Base-by-base conservation (phyloP, 1,140 invertebrate species). In the Drosophila varians region DNA sequence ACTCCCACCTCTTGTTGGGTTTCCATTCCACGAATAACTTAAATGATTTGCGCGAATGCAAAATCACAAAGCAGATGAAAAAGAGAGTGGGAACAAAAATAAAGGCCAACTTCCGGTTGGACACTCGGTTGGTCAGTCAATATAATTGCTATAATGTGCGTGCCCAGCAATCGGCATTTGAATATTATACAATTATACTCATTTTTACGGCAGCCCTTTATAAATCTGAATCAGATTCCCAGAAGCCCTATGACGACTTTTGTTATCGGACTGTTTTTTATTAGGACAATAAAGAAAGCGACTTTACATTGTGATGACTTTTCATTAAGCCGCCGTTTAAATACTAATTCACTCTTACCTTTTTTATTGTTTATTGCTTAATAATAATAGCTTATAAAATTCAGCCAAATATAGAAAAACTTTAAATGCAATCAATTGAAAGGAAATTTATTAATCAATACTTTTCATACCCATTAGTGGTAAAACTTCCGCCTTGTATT, bases 91-190 rank as follows among this genome's bases (percentile, higher is more conserved):
- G 51, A 16, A 31, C 38, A 2, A 34, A n/a, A 74, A 62, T 52
- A 64, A 65, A 83, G 72, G 71, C 52, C 54, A 64, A 86, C 76
- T 80, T 84, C 80, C 80, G 80, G 80, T 58, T 64, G 54, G 74
- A 57, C 28, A 11, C 8, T 26, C 5, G 25, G 62, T 62, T 65
- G 65, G 65, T 42, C 73, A 82, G 60, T 51, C 58, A 47, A 62
- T 55, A 62, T 76, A 80, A 80, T 86, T 64, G 62, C 55, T 79
- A 43, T 75, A 86, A 86, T 84, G 80, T 86, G 66, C 80, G 72
- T 86, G 80, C 66, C 66, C 40, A 47, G 46, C 23, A 56, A 53
- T 68, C 56, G 52, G 14, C 55, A 42, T 76, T 80, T 84, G 72
- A 57, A 61, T 69, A 86, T 84, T 80, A 86, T 79, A 56, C 52